These are phyloP conservation scores for Lophotriccus pileatus DNA, from an alignment of 2,797 vertebrate genomes.

Conservation along the genomic window DNA sequence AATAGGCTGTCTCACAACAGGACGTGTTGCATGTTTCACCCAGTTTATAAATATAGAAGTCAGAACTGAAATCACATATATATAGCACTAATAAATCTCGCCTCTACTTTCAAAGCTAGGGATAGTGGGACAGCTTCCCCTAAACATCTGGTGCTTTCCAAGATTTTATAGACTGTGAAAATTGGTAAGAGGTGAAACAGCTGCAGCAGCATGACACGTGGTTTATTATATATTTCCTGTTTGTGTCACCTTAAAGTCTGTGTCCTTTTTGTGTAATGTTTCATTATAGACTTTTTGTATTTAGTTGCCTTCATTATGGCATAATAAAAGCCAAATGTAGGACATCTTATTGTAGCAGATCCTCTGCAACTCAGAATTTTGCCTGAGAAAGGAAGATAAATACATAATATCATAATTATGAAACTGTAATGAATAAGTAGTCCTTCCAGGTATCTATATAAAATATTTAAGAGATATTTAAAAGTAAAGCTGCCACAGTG, in stretches of 20 bases:
- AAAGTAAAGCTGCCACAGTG: neutral
- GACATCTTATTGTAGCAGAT: neutral
- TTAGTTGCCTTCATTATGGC: neutral
- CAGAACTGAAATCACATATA: slow-evolving; percentile 35
- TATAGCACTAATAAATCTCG: slow-evolving; percentile 52
- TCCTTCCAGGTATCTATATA: neutral
- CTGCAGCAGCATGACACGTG: neutral
- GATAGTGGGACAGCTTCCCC: slow-evolving; percentile 3
- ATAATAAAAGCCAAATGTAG: neutral
- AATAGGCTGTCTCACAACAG: neutral
- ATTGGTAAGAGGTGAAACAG: slow-evolving; percentile 17
- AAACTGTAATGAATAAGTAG: neutral
- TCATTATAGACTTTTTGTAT: neutral
- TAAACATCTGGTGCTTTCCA: slow-evolving; percentile 60
- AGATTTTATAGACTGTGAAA: slow-evolving; percentile 62
- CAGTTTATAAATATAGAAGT: slow-evolving; percentile 43
- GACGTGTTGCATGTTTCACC: neutral
- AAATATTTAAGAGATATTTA: neutral
- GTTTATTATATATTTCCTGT: slow-evolving; percentile 1
- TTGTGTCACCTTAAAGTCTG: slow-evolving; percentile 19
- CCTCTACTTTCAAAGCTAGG: slow-evolving; percentile 32
- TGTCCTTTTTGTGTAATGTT: neutral
- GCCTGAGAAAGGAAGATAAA: neutral
- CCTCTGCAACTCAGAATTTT: neutral
- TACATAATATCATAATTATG: neutral